phyloP scores from a whole-genome alignment of 2,888 invertebrate species.

The Callyntrura guangdongensis region DNA sequence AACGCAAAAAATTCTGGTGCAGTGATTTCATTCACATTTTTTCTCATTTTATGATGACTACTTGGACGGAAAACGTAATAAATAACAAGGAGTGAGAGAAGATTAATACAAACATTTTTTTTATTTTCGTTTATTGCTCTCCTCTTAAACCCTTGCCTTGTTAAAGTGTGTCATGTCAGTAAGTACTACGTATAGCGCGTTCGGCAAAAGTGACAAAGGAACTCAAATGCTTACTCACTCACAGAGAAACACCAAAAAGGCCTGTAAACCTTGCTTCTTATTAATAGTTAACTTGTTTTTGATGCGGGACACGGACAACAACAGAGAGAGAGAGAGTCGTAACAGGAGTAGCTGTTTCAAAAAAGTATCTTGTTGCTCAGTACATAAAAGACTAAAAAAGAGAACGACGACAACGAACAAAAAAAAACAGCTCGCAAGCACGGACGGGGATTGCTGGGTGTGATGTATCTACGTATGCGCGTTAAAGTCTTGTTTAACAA shows the following conservation, averaged over 20 bases:
- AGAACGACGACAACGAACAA: background rate
- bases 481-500: constrained; percentile 45
- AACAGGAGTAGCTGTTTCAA: background rate
- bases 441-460: background rate
- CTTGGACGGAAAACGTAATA: background rate
- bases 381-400: too few relatives aligned
- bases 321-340: background rate
- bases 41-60: background rate
- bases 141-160: background rate
- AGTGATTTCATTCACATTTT: background rate
- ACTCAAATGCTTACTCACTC: background rate
- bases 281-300: background rate
- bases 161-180: constrained; percentile 28
- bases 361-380: too few relatives aligned
- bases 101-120: background rate
- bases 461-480: background rate
- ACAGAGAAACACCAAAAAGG: background rate
- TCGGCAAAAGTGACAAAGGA: constrained; percentile 24
- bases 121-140: background rate
- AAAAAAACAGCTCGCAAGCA: background rate
- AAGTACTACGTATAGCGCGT: too few relatives aligned
- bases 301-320: background rate
- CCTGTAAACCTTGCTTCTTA: background rate
- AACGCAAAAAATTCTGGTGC: background rate
- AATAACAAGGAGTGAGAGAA: too few relatives aligned